Evolutionary conservation across 1,140 invertebrate genomes (phyloP).

Genomic region (Diachasma alloeum): DNA sequence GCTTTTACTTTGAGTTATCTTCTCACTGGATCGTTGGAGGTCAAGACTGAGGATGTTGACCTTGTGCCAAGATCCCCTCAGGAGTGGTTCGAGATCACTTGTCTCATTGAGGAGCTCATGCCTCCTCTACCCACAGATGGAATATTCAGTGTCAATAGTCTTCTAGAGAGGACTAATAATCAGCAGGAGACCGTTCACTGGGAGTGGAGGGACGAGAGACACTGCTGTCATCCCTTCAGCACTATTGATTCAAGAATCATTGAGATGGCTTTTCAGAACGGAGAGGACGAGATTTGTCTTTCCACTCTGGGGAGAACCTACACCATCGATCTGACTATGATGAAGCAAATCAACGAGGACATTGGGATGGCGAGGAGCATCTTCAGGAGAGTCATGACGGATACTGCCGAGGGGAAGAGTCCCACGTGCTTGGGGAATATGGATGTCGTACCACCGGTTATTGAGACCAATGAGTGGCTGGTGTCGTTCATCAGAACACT

Average conservation of each 20-base stretch:
- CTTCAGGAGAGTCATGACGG: constrained; percentile 73
- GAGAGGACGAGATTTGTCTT: constrained; percentile 93
- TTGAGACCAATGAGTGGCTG: constrained; percentile 63
- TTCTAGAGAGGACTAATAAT: constrained; percentile 78
- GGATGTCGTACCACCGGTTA: constrained; percentile 61
- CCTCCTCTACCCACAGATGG: constrained; percentile 92
- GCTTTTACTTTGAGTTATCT: constrained; percentile 93
- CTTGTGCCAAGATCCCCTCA: constrained; percentile 89
- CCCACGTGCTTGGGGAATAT: constrained; percentile 60
- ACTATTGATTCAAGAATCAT: constrained; percentile 80
- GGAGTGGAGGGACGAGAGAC: constrained; percentile 93
- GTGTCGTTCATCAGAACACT: constrained; percentile 84
- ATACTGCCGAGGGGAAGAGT: constrained; percentile 60
- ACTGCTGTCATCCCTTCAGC: constrained; percentile 78
- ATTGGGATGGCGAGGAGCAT: constrained; percentile 92
- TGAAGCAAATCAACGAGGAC: constrained; percentile 99
- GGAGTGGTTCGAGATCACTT: constrained; percentile 96
- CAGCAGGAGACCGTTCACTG: constrained; percentile 86
- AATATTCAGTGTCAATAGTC: constrained; percentile 90
- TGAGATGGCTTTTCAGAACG: constrained; percentile 90
- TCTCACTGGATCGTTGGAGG: constrained; percentile 82
- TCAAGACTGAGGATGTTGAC: constrained; percentile 76
- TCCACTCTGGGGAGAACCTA: constrained; percentile 91
- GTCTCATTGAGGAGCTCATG: constrained; percentile 95
- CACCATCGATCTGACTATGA: constrained; percentile 94